phyloP scores from a whole-genome alignment of 2,888 invertebrate species.

The Laothoe populi region DNA sequence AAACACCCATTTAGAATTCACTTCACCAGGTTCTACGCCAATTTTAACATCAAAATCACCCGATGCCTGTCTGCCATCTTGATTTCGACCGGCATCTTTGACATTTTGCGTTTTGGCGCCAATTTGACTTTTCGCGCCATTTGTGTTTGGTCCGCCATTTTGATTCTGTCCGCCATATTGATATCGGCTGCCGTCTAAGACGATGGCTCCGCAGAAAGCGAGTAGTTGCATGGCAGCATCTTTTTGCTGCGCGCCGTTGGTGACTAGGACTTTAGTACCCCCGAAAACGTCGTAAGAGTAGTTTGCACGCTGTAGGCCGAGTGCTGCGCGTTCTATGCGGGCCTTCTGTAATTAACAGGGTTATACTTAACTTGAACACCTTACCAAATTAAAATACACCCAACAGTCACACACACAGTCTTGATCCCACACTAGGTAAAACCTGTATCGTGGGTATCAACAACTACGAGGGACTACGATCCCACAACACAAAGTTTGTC shows the following conservation, averaged over 20 bases:
- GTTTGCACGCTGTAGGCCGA: slow-evolving; percentile 55
- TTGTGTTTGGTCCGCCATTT: slow-evolving; percentile 37
- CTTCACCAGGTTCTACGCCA: slow-evolving; percentile 53
- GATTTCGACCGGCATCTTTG: background rate
- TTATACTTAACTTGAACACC: background rate
- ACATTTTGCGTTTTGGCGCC: slow-evolving; percentile 23
- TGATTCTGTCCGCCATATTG: slow-evolving; percentile 37
- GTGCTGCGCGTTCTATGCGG: slow-evolving; percentile 64
- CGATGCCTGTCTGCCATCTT: slow-evolving; percentile 26
- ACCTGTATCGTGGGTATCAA: too few relatives aligned
- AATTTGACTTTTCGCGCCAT: slow-evolving; percentile 38
- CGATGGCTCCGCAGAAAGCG: slow-evolving; percentile 63
- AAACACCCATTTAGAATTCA: slow-evolving; percentile 72
- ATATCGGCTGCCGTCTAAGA: slow-evolving; percentile 35
- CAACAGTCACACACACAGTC: too few relatives aligned
- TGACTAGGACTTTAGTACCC: slow-evolving; percentile 58
- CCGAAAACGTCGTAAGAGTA: slow-evolving; percentile 72
- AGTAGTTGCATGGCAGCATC: slow-evolving; percentile 59
- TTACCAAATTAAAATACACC: too few relatives aligned
- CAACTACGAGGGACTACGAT: too few relatives aligned
- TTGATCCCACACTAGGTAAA: too few relatives aligned
- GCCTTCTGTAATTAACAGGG: slow-evolving; percentile 61
- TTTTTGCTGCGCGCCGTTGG: slow-evolving; percentile 52
- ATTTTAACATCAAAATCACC: slow-evolving; percentile 55
- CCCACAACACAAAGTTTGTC: too few relatives aligned